Conservation (phyloP, 2,888 invertebrate genomes). For the Agrotis exclamationis region DNA sequence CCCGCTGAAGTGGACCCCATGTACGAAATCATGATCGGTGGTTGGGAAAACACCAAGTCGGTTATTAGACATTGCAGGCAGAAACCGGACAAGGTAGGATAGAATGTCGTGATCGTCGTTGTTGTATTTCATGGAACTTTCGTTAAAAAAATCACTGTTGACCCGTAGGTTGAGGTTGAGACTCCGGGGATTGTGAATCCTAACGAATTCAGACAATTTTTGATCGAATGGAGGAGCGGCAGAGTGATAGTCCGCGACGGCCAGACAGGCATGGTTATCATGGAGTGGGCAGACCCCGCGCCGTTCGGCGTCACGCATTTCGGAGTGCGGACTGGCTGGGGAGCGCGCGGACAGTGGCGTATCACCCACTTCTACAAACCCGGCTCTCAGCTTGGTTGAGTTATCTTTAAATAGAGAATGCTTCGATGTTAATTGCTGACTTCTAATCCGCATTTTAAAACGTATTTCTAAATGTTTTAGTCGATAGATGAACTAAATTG, state of each 20-base stretch:
- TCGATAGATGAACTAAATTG: conserved; percentile 57
- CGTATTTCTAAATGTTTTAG: conserved; percentile 40
- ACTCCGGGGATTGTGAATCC: conserved; percentile 91
- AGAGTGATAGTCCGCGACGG: conserved; percentile 88
- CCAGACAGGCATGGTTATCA: conserved; percentile 86
- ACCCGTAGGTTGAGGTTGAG: conserved; percentile 89
- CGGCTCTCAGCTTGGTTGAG: conserved; percentile 83
- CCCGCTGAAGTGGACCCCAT: conserved; percentile 91
- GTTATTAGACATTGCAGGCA: conserved; percentile 92
- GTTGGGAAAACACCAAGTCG: conserved; percentile 93
- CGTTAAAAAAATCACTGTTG: conserved; percentile 58
- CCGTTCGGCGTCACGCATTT: conserved; percentile 92
- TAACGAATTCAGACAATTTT: conserved; percentile 90
- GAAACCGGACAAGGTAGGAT: conserved; percentile 92
- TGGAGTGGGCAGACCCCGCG: conserved; percentile 92
- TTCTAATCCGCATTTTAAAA: conserved; percentile 52
- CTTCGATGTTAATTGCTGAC: conserved; percentile 81
- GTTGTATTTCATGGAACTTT: conserved; percentile 53
- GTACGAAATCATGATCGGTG: conserved; percentile 93
- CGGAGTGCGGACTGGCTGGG: conserved; percentile 93
- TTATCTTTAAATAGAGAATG: conserved; percentile 71
- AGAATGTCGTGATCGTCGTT: conserved; percentile 69
- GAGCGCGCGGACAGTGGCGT: conserved; percentile 92
- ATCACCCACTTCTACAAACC: conserved; percentile 83
- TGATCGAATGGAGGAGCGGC: conserved; percentile 91